A percentile compares a stretch with the other conserved stretches of the same genome.
Evolutionary conservation across 2,113 vertebrate species (phyloP).

Genomic region (Crotalus helleri): DNA sequence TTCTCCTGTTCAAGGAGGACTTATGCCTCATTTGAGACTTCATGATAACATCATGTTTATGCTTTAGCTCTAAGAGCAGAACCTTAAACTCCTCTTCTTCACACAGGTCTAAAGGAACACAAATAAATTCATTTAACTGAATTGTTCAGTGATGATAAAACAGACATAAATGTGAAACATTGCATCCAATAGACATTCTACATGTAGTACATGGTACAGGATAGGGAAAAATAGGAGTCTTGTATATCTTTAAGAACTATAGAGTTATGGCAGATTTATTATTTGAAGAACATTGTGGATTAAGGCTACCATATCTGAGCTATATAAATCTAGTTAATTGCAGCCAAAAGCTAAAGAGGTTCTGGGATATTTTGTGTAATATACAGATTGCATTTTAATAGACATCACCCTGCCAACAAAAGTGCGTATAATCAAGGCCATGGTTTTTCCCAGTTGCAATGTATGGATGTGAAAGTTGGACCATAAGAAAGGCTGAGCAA

Average conservation of each 20-base stretch:
- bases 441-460: too few relatives aligned
- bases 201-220: neutral
- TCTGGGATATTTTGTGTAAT: neutral
- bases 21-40: conserved; percentile 96
- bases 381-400: too few relatives aligned
- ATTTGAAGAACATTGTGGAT: neutral
- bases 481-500: too few relatives aligned
- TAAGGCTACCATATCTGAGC: neutral
- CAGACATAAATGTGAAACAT: neutral
- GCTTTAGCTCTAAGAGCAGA: conserved; percentile 90
- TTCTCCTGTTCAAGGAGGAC: conserved; percentile 90
- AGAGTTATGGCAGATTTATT: neutral
- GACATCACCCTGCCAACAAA: too few relatives aligned
- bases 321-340: neutral
- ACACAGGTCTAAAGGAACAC: conserved; percentile 80
- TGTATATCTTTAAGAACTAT: neutral
- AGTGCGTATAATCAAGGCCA: too few relatives aligned
- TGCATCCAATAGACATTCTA: neutral
- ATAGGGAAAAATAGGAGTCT: neutral
- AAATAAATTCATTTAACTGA: conserved; percentile 12
- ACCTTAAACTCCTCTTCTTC: conserved; percentile 95
- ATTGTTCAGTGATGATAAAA: neutral
- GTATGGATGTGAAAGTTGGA: too few relatives aligned
- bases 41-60: conserved; percentile 97
- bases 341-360: neutral